Percentiles rank a stretch among this genome's conserved stretches.
Evolutionary conservation across 2,113 vertebrate species (phyloP).

Genomic region (Protobothrops flavoviridis): DNA sequence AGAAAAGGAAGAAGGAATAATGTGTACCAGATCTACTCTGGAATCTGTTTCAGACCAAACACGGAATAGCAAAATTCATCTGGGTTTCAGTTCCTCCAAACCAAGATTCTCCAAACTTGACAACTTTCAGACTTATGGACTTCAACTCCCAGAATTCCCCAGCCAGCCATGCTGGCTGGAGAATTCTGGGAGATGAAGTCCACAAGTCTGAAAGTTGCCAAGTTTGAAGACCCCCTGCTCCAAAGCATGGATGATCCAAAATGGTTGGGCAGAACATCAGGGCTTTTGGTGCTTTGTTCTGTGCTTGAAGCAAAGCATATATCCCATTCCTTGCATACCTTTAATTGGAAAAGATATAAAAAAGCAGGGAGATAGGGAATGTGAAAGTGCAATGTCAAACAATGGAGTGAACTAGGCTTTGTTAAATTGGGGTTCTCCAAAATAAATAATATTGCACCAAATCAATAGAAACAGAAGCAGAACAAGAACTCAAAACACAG

Average conservation of each 20-base stretch:
- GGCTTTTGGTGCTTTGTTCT: neutral
- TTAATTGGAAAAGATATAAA: neutral
- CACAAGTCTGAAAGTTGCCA: neutral
- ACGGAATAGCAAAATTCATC: neutral
- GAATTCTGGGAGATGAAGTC: neutral
- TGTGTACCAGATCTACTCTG: no score
- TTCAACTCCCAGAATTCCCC: neutral
- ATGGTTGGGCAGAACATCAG: neutral
- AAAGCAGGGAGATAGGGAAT: neutral
- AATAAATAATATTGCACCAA: neutral
- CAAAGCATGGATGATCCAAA: neutral
- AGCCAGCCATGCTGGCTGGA: neutral
- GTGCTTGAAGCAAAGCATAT: neutral
- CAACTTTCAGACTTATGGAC: neutral
- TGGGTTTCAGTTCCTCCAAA: neutral
- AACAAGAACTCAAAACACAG: neutral
- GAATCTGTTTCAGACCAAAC: neutral
- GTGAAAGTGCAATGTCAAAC: neutral
- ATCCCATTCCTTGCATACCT: neutral
- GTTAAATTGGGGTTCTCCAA: neutral
- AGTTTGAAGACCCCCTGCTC: neutral
- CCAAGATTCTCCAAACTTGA: neutral
- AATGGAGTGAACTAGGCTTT: neutral
- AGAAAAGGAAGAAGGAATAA: no score
- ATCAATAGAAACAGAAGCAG: neutral